Evolutionary conservation across 1,140 invertebrate species (phyloP).

Genomic region (Achatina immaculata): DNA sequence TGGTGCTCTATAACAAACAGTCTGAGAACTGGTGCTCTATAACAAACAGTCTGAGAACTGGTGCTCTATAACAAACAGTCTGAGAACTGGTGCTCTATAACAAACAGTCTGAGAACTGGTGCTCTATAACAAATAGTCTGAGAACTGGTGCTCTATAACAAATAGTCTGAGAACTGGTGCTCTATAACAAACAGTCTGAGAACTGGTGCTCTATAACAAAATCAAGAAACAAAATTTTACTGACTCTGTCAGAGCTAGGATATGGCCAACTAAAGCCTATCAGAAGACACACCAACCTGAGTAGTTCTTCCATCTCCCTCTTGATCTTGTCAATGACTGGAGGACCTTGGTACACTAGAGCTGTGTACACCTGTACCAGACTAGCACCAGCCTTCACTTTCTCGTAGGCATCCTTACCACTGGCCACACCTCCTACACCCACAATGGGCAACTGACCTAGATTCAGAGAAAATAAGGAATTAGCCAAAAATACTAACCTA

Average conservation of each 20-base stretch:
- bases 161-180: no score
- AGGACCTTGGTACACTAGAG: slow-evolving; percentile 79
- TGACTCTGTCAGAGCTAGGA: not conserved
- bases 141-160: no score
- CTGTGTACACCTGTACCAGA: slow-evolving; percentile 90
- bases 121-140: not conserved
- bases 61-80: no score
- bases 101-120: not conserved
- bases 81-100: no score
- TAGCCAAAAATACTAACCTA: no score
- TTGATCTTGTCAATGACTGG: slow-evolving; percentile 68
- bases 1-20: no score
- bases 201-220: not conserved
- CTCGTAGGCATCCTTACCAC: slow-evolving; percentile 88
- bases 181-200: not conserved
- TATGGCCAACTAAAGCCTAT: not conserved
- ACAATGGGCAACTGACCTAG: slow-evolving; percentile 75
- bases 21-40: no score
- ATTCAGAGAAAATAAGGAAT: no score
- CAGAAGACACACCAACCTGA: slow-evolving; percentile 66
- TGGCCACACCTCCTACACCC: slow-evolving; percentile 73
- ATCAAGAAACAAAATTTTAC: not conserved
- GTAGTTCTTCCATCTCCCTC: slow-evolving; percentile 81
- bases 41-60: no score
- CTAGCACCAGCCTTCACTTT: slow-evolving; percentile 93